Conservation (phyloP, 2,888 invertebrate species). For the Dinocampus coccinellae region DNA sequence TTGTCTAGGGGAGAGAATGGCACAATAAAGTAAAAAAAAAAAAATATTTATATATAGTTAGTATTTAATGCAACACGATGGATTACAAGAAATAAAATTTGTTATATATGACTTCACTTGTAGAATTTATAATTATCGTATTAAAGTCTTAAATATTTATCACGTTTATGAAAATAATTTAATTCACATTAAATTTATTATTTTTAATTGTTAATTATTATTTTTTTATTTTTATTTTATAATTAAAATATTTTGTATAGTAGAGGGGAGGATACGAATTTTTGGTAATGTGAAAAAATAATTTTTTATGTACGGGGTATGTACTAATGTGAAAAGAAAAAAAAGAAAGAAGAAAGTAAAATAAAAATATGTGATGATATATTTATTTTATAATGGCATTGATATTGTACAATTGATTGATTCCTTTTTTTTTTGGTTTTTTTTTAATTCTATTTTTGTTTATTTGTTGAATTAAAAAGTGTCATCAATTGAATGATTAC, state of each 20-base stretch:
- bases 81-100: background rate
- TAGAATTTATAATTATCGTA: too few relatives aligned
- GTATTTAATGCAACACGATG: background rate
- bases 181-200: background rate
- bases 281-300: slow-evolving; percentile 36
- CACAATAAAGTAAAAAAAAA: background rate
- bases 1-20: background rate
- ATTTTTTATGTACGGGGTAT: background rate
- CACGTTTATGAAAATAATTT: background rate
- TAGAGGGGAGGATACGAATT: too few relatives aligned
- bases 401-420: background rate
- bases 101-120: background rate
- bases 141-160: too few relatives aligned
- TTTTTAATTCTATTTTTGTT: slow-evolving; percentile 6
- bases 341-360: too few relatives aligned
- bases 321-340: background rate
- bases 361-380: background rate
- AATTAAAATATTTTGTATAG: background rate
- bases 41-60: background rate
- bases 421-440: background rate
- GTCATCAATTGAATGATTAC: slow-evolving; percentile 47
- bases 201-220: background rate
- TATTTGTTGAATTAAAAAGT: slow-evolving; percentile 12
- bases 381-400: slow-evolving; percentile 16
- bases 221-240: background rate